Conservation (phyloP, 1,140 invertebrate genomes). For the Drosophila nigromelanica region DNA sequence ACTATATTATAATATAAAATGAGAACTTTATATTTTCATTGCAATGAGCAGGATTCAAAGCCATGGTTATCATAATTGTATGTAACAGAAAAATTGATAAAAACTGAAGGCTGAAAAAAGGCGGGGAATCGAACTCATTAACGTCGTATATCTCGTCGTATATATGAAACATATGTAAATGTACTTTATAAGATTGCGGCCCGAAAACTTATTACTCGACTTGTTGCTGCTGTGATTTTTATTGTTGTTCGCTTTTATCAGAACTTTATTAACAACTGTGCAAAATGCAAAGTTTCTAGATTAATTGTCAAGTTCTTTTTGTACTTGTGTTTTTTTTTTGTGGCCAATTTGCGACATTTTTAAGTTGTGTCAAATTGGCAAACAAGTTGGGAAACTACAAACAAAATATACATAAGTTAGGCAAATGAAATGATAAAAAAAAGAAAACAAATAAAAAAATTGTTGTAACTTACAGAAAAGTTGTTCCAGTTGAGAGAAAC, state of each 20-base stretch:
- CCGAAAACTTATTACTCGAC: background rate
- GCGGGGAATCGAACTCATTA: constrained; percentile 2
- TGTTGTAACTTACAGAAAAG: constrained; percentile 16
- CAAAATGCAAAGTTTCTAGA: constrained; percentile 10
- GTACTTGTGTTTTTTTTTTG: background rate
- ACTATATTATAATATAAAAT: too few relatives aligned
- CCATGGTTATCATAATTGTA: too few relatives aligned
- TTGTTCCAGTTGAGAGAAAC: constrained; percentile 40
- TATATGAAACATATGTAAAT: too few relatives aligned
- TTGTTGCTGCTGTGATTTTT: background rate
- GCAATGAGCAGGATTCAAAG: too few relatives aligned
- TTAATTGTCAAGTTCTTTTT: constrained; percentile 7
- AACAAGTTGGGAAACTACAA: constrained; percentile 5
- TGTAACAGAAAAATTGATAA: too few relatives aligned
- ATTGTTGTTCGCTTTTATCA: constrained; percentile 1
- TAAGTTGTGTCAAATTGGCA: constrained; percentile 15
- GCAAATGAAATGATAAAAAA: background rate
- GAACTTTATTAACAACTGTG: constrained; percentile 18
- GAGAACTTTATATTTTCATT: too few relatives aligned
- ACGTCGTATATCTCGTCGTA: too few relatives aligned
- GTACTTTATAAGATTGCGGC: background rate
- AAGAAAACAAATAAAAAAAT: constrained; percentile 5
- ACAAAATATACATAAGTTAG: too few relatives aligned
- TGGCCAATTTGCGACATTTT: constrained; percentile 9
- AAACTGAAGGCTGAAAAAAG: background rate